Percentiles rank a stretch among this genome's conserved stretches.
Conservation (phyloP, 2,888 invertebrate species). For the Platynereis dumerilii region DNA sequence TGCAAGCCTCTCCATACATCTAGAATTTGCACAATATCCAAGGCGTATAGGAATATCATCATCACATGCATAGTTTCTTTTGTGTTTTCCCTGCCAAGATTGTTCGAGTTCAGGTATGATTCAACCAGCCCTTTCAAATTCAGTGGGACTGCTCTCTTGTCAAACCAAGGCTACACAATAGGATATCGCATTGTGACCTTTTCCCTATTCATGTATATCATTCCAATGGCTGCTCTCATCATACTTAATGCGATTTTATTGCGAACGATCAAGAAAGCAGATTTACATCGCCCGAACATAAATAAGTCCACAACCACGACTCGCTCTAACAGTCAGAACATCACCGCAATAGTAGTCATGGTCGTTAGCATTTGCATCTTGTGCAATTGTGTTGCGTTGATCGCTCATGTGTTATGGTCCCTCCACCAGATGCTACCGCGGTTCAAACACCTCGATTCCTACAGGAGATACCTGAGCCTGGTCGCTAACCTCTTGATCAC, state of each 20-base stretch:
- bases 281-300: constrained; percentile 10
- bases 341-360: constrained; percentile 30
- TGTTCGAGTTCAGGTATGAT: constrained; percentile 30
- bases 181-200: constrained; percentile 33
- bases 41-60: constrained; percentile 29
- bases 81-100: constrained; percentile 32
- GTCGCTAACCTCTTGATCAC: constrained; percentile 38
- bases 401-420: constrained; percentile 34
- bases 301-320: not conserved
- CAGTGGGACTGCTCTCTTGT: constrained; percentile 20
- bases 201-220: constrained; percentile 33
- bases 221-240: constrained; percentile 33
- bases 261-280: constrained; percentile 18
- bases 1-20: constrained; percentile 38
- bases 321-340: constrained; percentile 8
- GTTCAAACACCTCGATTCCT: constrained; percentile 21
- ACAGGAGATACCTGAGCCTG: constrained; percentile 26
- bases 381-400: constrained; percentile 35
- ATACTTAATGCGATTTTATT: constrained; percentile 34
- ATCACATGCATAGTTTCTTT: constrained; percentile 25
- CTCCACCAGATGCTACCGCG: constrained; percentile 25
- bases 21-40: constrained; percentile 32
- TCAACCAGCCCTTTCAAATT: not conserved
- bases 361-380: constrained; percentile 34
- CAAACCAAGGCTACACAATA: constrained; percentile 31